phyloP scores from a whole-genome alignment of 2,797 vertebrate genomes.

The Mycteria americana region DNA sequence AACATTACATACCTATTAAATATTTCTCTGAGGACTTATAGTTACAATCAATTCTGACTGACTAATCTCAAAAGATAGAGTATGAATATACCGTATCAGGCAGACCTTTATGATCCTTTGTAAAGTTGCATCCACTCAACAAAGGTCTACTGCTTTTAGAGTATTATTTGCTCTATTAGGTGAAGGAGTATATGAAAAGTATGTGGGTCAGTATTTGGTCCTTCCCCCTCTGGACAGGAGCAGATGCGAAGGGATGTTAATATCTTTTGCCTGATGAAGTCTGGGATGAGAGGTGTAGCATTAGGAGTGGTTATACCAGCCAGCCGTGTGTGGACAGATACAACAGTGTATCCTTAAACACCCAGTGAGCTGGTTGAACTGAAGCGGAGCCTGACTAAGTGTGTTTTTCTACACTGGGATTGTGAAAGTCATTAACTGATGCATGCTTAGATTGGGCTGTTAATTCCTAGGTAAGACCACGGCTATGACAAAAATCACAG shows the following conservation, averaged over 20 bases:
- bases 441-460: neutral
- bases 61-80: neutral
- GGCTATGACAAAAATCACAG: neutral
- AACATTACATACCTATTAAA: neutral
- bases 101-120: neutral
- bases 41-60: neutral
- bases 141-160: neutral
- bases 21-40: neutral
- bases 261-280: neutral
- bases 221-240: neutral
- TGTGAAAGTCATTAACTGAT: neutral
- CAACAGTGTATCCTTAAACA: neutral
- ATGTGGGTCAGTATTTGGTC: neutral
- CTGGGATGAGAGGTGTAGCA: neutral
- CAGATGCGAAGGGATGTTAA: neutral
- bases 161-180: neutral
- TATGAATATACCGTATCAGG: neutral
- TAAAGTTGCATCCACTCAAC: neutral
- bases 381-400: neutral
- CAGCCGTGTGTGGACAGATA: accelerated
- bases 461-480: neutral
- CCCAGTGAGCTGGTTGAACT: neutral
- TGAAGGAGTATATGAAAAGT: neutral
- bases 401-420: neutral
- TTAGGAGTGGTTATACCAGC: neutral